Evolutionary conservation across 2,888 invertebrate genomes (phyloP).

Genomic region (Mesochorus sp.): DNA sequence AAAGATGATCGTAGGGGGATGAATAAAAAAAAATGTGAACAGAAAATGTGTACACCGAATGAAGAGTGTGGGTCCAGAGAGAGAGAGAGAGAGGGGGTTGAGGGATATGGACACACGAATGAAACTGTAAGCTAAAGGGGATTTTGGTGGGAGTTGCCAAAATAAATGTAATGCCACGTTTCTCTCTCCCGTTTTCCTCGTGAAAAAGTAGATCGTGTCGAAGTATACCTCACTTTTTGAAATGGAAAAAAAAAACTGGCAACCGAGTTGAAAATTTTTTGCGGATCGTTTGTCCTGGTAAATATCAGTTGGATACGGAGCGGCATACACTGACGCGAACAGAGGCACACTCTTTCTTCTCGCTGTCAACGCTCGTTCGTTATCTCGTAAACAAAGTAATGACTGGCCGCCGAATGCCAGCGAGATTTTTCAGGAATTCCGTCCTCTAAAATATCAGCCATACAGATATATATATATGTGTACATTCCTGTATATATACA

Average conservation of each 20-base stretch:
- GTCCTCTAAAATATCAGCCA: constrained; percentile 46
- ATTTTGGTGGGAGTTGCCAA: constrained; percentile 54
- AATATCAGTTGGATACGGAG: constrained; percentile 38
- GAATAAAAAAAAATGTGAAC: not conserved
- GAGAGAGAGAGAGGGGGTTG: not conserved
- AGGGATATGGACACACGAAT: constrained; percentile 24
- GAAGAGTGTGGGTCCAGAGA: not conserved
- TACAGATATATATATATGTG: constrained; percentile 1
- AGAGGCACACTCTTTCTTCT: constrained; percentile 70
- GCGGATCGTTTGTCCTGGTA: constrained; percentile 43
- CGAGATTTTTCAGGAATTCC: constrained; percentile 52
- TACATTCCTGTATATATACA: not conserved
- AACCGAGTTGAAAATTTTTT: constrained; percentile 57
- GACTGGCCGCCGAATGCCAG: constrained; percentile 65
- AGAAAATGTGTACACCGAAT: constrained; percentile 42
- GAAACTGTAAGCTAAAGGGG: constrained; percentile 23
- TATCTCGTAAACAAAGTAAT: constrained; percentile 78
- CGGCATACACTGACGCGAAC: constrained; percentile 41
- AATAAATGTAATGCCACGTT: constrained; percentile 51
- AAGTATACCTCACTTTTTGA: constrained; percentile 44
- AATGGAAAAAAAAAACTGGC: constrained; percentile 54
- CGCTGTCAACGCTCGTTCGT: constrained; percentile 73
- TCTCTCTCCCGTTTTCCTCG: constrained; percentile 15
- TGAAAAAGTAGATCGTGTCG: constrained; percentile 48
- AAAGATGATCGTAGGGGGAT: not conserved